These are phyloP conservation scores for Fukomys damarensis DNA, from an alignment of 2,113 vertebrate genomes.

Conservation along the genomic window DNA sequence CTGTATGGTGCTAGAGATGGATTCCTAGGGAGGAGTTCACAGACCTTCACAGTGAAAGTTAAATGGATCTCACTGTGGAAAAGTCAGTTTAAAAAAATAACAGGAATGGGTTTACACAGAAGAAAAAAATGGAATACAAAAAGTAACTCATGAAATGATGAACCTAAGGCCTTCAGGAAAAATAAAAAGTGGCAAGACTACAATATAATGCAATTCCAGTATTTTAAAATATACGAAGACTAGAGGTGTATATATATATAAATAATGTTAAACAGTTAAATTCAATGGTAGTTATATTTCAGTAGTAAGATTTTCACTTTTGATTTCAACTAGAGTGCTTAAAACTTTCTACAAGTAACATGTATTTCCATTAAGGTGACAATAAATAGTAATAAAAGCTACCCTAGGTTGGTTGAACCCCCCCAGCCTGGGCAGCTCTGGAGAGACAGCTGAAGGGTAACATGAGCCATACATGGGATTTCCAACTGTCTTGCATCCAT, in stretches of 20 bases:
- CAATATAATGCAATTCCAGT: background rate
- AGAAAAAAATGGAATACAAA: background rate
- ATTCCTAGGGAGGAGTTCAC: background rate
- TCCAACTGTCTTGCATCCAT: background rate
- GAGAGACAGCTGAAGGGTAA: background rate
- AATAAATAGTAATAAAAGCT: background rate
- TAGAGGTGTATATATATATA: background rate
- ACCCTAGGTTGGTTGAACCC: background rate
- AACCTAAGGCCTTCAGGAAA: background rate
- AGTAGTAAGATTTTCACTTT: background rate
- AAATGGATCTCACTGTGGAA: background rate
- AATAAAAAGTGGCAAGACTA: background rate
- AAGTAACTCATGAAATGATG: background rate
- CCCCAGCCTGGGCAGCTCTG: background rate
- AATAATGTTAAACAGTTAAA: background rate
- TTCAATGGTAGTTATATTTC: background rate
- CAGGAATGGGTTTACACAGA: background rate
- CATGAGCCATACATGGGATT: accelerated
- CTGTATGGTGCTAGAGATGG: background rate
- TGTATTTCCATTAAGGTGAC: background rate
- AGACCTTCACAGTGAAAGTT: background rate
- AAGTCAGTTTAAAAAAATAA: background rate
- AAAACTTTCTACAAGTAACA: background rate
- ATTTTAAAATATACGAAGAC: background rate
- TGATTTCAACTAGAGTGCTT: background rate